Percentiles rank a stretch among this genome's conserved stretches.
These are phyloP conservation scores for Campylomormyrus numenius DNA, from an alignment of 2,113 vertebrate genomes.

Conservation along the genomic window DNA sequence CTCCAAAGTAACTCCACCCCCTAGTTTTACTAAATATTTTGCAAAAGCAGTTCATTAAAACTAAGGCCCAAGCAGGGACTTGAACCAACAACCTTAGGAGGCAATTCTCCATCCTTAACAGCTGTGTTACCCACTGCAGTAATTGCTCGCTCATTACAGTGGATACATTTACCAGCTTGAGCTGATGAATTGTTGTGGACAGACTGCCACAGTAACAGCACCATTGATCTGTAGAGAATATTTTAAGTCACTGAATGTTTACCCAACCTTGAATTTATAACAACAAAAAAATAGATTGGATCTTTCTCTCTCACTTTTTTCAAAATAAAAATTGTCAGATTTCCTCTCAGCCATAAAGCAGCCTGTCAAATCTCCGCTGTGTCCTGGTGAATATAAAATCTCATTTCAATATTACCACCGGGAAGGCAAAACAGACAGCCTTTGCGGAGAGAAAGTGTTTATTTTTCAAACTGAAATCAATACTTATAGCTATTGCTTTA, in stretches of 20 bases:
- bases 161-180: background rate
- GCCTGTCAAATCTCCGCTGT: conserved; percentile 24
- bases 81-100: background rate
- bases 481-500: background rate
- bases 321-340: conserved; percentile 30
- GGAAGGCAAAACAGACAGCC: background rate
- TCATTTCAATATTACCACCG: conserved; percentile 2
- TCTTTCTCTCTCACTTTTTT: conserved; percentile 16
- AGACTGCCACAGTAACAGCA: background rate
- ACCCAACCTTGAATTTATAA: conserved; percentile 30
- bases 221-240: conserved; percentile 17
- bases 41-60: background rate
- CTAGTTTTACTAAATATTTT: background rate
- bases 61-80: background rate
- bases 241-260: conserved; percentile 28
- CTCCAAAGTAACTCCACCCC: background rate
- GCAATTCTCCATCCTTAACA: background rate
- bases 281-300: conserved; percentile 21
- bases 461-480: background rate
- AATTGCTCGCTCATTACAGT: background rate
- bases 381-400: conserved; percentile 23
- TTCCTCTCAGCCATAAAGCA: conserved; percentile 22
- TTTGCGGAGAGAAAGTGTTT: background rate
- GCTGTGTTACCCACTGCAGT: background rate
- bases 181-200: background rate